Percentiles rank a stretch among this genome's conserved stretches.
These are phyloP conservation scores for Corythoichthys haematopterus DNA, from an alignment of 2,113 vertebrate species.

Conservation along the genomic window DNA sequence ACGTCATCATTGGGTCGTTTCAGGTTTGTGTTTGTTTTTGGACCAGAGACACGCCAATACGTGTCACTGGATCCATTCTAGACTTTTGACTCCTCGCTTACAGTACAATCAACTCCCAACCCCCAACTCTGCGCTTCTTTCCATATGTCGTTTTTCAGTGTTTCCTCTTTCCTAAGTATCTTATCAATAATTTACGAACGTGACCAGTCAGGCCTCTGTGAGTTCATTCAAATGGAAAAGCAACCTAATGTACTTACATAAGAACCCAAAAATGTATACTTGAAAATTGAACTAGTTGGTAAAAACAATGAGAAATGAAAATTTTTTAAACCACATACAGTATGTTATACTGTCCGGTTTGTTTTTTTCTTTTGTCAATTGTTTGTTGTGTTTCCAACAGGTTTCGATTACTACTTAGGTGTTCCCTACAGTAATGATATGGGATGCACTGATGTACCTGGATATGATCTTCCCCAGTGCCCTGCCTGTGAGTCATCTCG, in stretches of 20 bases:
- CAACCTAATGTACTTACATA: background rate
- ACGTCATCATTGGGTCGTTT: no score
- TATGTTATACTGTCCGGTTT: background rate
- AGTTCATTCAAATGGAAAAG: background rate
- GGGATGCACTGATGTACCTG: conserved; percentile 88
- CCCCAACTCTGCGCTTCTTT: background rate
- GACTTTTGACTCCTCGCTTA: conserved; percentile 4
- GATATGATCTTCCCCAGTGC: conserved; percentile 81
- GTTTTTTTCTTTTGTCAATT: background rate
- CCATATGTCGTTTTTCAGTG: background rate
- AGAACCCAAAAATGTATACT: background rate
- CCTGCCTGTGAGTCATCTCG: conserved; percentile 61
- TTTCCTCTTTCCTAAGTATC: background rate
- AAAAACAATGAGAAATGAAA: no score
- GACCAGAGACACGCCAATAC: background rate
- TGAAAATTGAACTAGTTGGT: background rate
- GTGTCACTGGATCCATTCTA: background rate
- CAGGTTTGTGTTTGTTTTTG: no score
- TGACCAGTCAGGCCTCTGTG: background rate
- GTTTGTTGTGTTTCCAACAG: conserved; percentile 61
- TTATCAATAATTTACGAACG: background rate
- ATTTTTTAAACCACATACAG: background rate
- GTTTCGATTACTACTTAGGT: conserved; percentile 90
- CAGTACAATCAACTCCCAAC: conserved; percentile 4
- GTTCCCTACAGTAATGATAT: conserved; percentile 97